Base-by-base conservation (phyloP, 1,140 invertebrate species). In the Trachymyrmex cornetzi region DNA sequence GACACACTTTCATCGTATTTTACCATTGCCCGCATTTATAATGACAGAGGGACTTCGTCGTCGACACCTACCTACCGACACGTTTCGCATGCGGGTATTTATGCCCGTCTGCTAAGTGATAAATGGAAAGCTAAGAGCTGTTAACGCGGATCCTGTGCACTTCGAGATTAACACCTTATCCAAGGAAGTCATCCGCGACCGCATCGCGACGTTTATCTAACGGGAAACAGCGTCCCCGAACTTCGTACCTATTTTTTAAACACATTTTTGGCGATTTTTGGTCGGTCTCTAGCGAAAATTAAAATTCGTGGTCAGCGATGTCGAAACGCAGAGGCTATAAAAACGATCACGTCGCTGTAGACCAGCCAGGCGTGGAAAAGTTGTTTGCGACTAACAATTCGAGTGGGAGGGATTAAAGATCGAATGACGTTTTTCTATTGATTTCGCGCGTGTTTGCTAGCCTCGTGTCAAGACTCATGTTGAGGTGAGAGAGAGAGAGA, bases 71-170 rank as follows among this genome's bases (percentile, higher is more conserved):
- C 34, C 19, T 61, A 69, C 69, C 64, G 64, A 34, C 12, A 22
- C 16, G 30, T 88, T 72, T 48, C 7, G 86, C 77, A 88, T 87
- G 77, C 69, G 77, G 86, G 69, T 75, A 87, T 75, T 87, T 87
- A 55, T 59, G 69, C 12, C n/a, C 14, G 75, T 74, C 50, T 27
- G 24, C n/a, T 22, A 53, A 48, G 24, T 59, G 86, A 87, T 69
- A 69, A 82, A 75, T 66, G 27, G 44, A 87, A 75, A 81, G 75
- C 57, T 74, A 81, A 87, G 24, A 88, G 30, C 24, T 16, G 50
- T 22, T 81, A 24, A 71, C 9, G 38, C 55, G 34, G 34, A 19
- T 82, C 19, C 24, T 30, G 12, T 53, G n/a, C 30, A 50, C 77
- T 81, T 30, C 64, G 38, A 48, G 44, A 82, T 82, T 84, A 84